These are phyloP conservation scores for Colletes latitarsis DNA, from an alignment of 1,140 invertebrate genomes.

Conservation along the genomic window DNA sequence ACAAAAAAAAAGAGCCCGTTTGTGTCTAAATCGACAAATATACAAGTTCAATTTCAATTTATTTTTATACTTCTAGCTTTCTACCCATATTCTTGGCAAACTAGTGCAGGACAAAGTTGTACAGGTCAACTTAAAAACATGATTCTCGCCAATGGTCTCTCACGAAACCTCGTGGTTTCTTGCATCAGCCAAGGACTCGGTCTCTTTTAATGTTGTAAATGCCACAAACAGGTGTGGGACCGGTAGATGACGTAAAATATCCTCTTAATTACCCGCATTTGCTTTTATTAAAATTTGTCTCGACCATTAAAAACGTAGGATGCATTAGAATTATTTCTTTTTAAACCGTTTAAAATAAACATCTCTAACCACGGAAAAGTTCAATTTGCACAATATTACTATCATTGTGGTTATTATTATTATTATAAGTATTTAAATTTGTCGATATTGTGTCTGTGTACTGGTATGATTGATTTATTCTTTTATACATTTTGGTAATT, in stretches of 20 bases:
- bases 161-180: conserved; percentile 75
- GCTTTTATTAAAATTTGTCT: conserved; percentile 47
- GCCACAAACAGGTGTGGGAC: conserved; percentile 73
- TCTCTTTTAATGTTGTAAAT: conserved; percentile 69
- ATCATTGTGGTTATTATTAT: too few relatives aligned
- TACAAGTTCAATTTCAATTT: background rate
- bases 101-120: conserved; percentile 1
- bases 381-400: background rate
- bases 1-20: background rate
- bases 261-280: conserved; percentile 68
- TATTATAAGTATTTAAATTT: background rate
- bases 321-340: background rate
- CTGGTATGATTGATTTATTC: background rate
- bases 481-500: background rate
- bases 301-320: background rate
- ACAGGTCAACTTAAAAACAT: conserved; percentile 45
- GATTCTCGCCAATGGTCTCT: conserved; percentile 54
- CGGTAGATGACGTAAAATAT: conserved; percentile 79
- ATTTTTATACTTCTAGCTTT: background rate
- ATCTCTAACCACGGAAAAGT: background rate
- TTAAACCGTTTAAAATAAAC: background rate
- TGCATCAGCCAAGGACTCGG: conserved; percentile 78
- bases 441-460: background rate
- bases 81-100: background rate
- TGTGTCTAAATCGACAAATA: too few relatives aligned